phyloP scores from a whole-genome alignment of 2,797 vertebrate genomes.

The Gouania willdenowi region DNA sequence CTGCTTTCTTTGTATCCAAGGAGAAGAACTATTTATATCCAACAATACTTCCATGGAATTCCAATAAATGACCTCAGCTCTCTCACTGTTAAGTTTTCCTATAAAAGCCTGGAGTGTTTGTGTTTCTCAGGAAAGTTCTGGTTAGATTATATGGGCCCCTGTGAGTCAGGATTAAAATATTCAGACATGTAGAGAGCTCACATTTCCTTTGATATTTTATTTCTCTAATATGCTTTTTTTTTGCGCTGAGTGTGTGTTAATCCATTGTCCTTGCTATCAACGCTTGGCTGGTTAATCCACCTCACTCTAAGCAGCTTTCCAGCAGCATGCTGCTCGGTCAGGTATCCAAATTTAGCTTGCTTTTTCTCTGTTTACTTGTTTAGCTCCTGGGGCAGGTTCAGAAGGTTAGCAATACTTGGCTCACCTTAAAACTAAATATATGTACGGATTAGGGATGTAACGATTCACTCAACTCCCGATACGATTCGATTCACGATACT shows the following conservation, averaged over 20 bases:
- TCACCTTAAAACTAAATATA: too few relatives aligned
- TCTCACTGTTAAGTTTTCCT: background rate
- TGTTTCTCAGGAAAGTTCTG: background rate
- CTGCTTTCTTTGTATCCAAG: conserved; percentile 16
- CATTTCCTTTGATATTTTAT: too few relatives aligned
- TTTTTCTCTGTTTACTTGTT: conserved; percentile 26
- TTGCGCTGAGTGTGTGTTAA: conserved; percentile 20
- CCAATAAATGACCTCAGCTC: background rate
- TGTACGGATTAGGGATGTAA: too few relatives aligned
- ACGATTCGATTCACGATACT: too few relatives aligned
- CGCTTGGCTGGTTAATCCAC: conserved; percentile 40
- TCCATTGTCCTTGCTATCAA: conserved; percentile 28
- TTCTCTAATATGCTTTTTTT: conserved; percentile 8
- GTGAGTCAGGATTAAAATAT: too few relatives aligned
- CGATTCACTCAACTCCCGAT: too few relatives aligned
- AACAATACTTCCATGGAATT: background rate
- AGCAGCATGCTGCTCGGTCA: conserved; percentile 41
- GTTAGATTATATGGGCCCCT: too few relatives aligned
- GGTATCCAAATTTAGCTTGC: conserved; percentile 31
- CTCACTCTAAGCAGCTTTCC: conserved; percentile 57
- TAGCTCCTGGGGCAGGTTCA: conserved; percentile 24
- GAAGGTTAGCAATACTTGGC: conserved; percentile 5
- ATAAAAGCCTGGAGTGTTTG: background rate
- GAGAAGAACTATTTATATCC: background rate
- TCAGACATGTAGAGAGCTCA: too few relatives aligned